phyloP scores from a whole-genome alignment of 30 jellyfish, hydroid and myxozoan species.

The Turritopsis dohrnii region DNA sequence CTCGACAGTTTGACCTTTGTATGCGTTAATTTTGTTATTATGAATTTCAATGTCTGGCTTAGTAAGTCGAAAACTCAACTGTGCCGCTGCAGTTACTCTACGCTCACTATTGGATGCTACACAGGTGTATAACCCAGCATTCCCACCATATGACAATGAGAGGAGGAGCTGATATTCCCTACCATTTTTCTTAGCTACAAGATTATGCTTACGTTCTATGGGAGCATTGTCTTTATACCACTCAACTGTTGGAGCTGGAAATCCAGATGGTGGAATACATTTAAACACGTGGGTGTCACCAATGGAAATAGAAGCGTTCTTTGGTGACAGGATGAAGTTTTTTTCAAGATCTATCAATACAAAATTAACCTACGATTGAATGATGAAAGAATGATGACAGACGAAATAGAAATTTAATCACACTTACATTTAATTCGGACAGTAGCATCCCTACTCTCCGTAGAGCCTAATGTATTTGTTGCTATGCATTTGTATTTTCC shows the following conservation, averaged over 20 bases:
- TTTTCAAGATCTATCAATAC: slow-evolving; percentile 8
- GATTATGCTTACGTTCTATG: not conserved
- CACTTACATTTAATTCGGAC: slow-evolving; percentile 3
- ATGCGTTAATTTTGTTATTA: not conserved
- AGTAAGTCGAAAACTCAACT: slow-evolving; percentile 13
- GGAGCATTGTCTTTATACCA: slow-evolving; percentile 65
- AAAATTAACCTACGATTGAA: not conserved
- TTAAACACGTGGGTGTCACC: slow-evolving; percentile 7
- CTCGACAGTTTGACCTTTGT: slow-evolving; percentile 12
- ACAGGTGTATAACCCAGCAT: slow-evolving; percentile 66
- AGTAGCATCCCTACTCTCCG: not conserved
- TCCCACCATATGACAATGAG: slow-evolving; percentile 39
- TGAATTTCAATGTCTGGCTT: not conserved
- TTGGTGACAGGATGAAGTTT: slow-evolving; percentile 3
- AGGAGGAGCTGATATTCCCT: slow-evolving; percentile 39
- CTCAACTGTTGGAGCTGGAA: slow-evolving; percentile 62
- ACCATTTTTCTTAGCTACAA: slow-evolving; percentile 25
- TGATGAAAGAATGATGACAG: not conserved
- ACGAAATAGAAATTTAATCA: not conserved
- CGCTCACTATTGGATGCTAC: slow-evolving; percentile 50
- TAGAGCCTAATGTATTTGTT: not conserved
- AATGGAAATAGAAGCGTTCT: slow-evolving; percentile 8
- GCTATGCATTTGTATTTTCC: slow-evolving; percentile 3
- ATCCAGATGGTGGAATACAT: slow-evolving; percentile 35
- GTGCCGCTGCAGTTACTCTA: slow-evolving; percentile 43